A percentile compares a stretch with the other conserved stretches of the same genome.
These are phyloP conservation scores for Zoroaster sp. DNA, from an alignment of 53 echinoderm and acorn worm genomes.

Conservation along the genomic window DNA sequence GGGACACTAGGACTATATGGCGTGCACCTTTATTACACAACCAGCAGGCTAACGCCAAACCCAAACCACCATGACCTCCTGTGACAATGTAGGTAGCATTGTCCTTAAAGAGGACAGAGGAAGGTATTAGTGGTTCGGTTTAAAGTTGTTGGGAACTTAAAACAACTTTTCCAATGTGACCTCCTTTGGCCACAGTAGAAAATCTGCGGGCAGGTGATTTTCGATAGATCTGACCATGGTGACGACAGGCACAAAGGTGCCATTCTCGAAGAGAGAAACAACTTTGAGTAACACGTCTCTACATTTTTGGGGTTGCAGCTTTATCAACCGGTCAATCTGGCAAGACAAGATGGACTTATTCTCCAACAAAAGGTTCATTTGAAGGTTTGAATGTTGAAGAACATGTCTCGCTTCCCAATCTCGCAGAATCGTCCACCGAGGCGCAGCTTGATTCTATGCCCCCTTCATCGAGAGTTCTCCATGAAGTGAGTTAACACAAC, in stretches of 20 bases:
- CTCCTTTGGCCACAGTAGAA: background rate
- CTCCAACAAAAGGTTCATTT: slow-evolving; percentile 65
- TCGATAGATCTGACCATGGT: slow-evolving; percentile 11
- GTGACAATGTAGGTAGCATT: slow-evolving; percentile 82
- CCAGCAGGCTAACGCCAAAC: slow-evolving; percentile 76
- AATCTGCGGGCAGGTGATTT: slow-evolving; percentile 16
- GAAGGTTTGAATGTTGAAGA: slow-evolving; percentile 56
- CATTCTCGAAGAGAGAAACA: background rate
- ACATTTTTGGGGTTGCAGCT: slow-evolving; percentile 3
- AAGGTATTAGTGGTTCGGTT: background rate
- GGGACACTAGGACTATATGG: slow-evolving; percentile 72
- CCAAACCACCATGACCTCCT: slow-evolving; percentile 74
- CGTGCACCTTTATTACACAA: slow-evolving; percentile 75
- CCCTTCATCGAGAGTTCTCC: slow-evolving; percentile 67
- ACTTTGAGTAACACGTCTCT: slow-evolving; percentile 32
- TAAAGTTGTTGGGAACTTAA: slow-evolving; percentile 25
- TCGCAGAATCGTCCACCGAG: slow-evolving; percentile 80
- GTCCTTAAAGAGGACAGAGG: slow-evolving; percentile 54
- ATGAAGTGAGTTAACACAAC: slow-evolving; percentile 77
- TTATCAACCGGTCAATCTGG: slow-evolving; percentile 60
- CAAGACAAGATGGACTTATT: slow-evolving; percentile 71
- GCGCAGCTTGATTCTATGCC: slow-evolving; percentile 53
- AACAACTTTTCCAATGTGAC: slow-evolving; percentile 40
- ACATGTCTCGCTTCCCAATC: slow-evolving; percentile 60
- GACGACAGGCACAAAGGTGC: background rate